Base-by-base conservation (phyloP, 2,888 invertebrate genomes). In the Ornithoptera alexandrae region DNA sequence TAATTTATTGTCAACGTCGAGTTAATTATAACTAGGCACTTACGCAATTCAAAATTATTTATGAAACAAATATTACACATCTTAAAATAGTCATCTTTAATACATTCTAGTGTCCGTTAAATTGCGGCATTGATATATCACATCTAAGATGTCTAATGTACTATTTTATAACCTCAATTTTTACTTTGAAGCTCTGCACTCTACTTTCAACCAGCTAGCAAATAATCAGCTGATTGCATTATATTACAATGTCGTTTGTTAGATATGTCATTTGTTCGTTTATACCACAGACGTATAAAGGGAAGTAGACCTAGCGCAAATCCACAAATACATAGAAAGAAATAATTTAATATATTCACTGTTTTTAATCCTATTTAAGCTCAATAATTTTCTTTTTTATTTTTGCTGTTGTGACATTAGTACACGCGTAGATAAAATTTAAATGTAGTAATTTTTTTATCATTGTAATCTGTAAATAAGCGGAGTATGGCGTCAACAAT, bases 221-320 rank as follows among this genome's bases (percentile, higher is more conserved):
- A 57, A 62, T 62, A 67, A 57, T 62, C 67, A 67, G 67, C 67
- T 67, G 62, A 58, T 59, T 64, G 53, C 53, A 6, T 12, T n/a
- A 53, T 15, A 46, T 30, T 4, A 30, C 30, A 30, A 30, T 30
- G 30, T 30, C 30, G 3, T 30, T 30, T 30, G 5, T 30, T 30
- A 30, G 30, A 30, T 3, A 30, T 30, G 30, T 2, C 30, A 30
- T 30, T 30, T 30, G 30, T 30, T 4, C 4, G 30, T 30, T 30
- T 30, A 30, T 30, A 30, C 30, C 30, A 30, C 4, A 30, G 30
- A 30, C 30, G 2, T 30, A 30, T 4, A 30, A 30, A 30, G 30
- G 5, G 30, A 3, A 30, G 30, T 3, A 30, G 30, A 30, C 30
- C 30, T 30, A 30, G 0, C 30, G 30, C 30, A 30, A 30, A 4